phyloP scores from a whole-genome alignment of 2,797 vertebrate genomes.

The Sciurus carolinensis region DNA sequence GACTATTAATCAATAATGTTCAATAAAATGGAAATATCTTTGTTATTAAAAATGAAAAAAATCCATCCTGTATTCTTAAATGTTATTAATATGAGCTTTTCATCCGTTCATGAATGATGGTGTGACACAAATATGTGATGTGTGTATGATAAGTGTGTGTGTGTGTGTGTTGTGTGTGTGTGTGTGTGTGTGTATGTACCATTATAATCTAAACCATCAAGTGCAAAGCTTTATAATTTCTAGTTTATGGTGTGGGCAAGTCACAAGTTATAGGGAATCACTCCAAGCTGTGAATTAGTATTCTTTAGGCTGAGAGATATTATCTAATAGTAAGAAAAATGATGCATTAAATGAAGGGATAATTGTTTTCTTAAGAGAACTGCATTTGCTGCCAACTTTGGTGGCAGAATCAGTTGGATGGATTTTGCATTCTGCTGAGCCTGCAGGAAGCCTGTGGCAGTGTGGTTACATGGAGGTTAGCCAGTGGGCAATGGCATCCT shows the following conservation, averaged over 20 bases:
- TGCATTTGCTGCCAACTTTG: not conserved
- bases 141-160: too few species aligned
- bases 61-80: not conserved
- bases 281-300: not conserved
- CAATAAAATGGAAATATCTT: not conserved
- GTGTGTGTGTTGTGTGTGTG: too few species aligned
- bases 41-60: not conserved
- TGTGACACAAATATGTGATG: not conserved
- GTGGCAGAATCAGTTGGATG: not conserved
- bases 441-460: not conserved
- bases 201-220: not conserved
- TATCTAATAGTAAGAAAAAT: conserved; percentile 5
- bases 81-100: not conserved
- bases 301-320: not conserved
- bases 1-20: not conserved
- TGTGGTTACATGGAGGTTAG: conserved; percentile 72
- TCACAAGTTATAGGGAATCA: not conserved
- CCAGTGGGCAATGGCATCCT: not conserved
- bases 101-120: fast-evolving
- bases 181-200: too few species aligned
- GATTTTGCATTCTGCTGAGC: conserved; percentile 61
- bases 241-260: not conserved
- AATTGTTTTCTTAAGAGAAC: not conserved
- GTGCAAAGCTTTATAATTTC: not conserved
- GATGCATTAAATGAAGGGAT: not conserved